These are phyloP conservation scores for Ormyrus rosae DNA, from an alignment of 2,888 invertebrate species.

Conservation along the genomic window DNA sequence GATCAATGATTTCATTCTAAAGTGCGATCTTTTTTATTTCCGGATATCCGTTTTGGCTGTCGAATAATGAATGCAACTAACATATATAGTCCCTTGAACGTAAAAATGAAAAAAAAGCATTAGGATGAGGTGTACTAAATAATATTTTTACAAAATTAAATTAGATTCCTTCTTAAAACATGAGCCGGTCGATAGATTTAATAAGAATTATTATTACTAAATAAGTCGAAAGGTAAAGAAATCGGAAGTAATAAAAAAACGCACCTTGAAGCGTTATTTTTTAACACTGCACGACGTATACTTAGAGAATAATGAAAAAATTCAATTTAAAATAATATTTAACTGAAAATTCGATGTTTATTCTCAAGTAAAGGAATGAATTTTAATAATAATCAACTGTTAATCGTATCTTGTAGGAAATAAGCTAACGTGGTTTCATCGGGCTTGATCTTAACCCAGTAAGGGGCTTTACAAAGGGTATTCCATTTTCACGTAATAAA, in stretches of 20 bases:
- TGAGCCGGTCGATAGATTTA: slow-evolving; percentile 17
- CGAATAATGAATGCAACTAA: neutral
- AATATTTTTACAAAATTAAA: slow-evolving; percentile 37
- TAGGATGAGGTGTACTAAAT: slow-evolving; percentile 2
- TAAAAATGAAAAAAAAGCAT: slow-evolving; percentile 16
- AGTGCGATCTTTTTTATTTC: slow-evolving; percentile 9
- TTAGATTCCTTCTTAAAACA: slow-evolving; percentile 23
- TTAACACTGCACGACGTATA: slow-evolving; percentile 36
- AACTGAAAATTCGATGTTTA: slow-evolving; percentile 24
- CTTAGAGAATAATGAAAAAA: slow-evolving; percentile 20
- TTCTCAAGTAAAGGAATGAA: slow-evolving; percentile 15
- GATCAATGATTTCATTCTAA: slow-evolving; percentile 29
- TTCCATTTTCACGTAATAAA: neutral
- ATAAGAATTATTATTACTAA: neutral
- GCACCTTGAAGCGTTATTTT: slow-evolving; percentile 25
- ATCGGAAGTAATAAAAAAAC: neutral
- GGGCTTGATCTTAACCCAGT: slow-evolving; percentile 2
- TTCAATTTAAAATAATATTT: slow-evolving; percentile 19
- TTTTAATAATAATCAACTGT: slow-evolving; percentile 35
- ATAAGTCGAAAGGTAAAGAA: slow-evolving; percentile 4
- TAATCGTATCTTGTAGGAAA: slow-evolving; percentile 37
- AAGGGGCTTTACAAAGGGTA: neutral
- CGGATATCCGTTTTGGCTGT: slow-evolving; percentile 5
- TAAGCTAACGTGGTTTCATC: neutral
- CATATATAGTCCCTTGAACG: neutral